Evolutionary conservation across 2,888 invertebrate genomes (phyloP).

Genomic region (Ephialtes manifestator): DNA sequence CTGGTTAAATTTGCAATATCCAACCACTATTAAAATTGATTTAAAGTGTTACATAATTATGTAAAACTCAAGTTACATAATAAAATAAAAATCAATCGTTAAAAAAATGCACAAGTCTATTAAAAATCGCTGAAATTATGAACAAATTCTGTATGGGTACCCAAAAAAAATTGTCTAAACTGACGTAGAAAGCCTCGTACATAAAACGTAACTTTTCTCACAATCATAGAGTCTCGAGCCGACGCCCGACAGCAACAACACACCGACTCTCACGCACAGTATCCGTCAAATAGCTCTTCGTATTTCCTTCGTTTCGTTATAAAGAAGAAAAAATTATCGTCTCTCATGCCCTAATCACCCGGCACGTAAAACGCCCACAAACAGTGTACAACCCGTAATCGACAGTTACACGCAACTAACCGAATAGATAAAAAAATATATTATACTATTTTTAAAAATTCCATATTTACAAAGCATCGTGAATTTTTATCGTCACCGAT

Average conservation of each 20-base stretch:
- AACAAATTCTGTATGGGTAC: too few species aligned
- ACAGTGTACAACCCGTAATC: background rate
- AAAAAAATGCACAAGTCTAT: background rate
- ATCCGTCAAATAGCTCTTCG: background rate
- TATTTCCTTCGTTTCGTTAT: background rate
- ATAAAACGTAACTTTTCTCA: background rate
- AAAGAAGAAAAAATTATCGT: slow-evolving; percentile 1
- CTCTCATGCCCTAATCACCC: slow-evolving; percentile 44
- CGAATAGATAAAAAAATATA: background rate
- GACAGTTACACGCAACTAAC: background rate
- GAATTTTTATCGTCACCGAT: background rate
- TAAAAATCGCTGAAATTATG: too few species aligned
- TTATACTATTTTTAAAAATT: background rate
- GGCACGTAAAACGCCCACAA: slow-evolving; percentile 45
- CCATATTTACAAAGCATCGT: background rate
- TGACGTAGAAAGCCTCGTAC: background rate
- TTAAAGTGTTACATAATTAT: too few species aligned
- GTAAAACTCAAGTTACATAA: too few species aligned
- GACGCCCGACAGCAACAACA: slow-evolving; percentile 17
- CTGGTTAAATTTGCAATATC: too few species aligned
- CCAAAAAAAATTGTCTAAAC: too few species aligned
- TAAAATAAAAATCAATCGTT: too few species aligned
- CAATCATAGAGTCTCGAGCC: background rate
- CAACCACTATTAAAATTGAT: too few species aligned
- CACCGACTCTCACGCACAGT: background rate